A percentile compares a stretch with the other conserved stretches of the same genome.
Conservation (phyloP, 1,140 invertebrate genomes). For the Megathymus violae region DNA sequence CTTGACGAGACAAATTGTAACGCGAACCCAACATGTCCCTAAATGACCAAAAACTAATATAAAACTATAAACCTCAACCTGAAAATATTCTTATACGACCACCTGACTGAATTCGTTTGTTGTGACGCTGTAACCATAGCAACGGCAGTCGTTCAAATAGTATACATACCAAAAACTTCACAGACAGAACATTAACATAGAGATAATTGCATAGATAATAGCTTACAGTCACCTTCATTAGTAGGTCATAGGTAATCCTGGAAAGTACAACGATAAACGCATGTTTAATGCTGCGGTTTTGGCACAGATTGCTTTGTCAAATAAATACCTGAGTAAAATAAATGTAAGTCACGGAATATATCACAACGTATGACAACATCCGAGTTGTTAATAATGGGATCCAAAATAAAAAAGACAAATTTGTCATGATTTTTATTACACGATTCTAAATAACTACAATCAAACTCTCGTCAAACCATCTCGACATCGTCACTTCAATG, state of each 20-base stretch:
- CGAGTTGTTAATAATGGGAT: neutral
- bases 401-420: conserved; percentile 45
- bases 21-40: conserved; percentile 64
- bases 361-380: too few species aligned
- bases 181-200: too few species aligned
- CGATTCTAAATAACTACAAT: conserved; percentile 75
- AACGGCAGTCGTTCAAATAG: conserved; percentile 35
- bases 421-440: conserved; percentile 73
- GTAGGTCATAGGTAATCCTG: too few species aligned
- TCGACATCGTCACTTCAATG: conserved; percentile 67
- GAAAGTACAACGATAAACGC: too few species aligned
- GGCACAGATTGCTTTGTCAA: too few species aligned
- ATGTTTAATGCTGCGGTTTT: too few species aligned
- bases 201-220: too few species aligned
- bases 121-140: conserved; percentile 75
- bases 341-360: too few species aligned
- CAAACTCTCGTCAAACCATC: conserved; percentile 73
- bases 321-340: too few species aligned
- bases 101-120: conserved; percentile 47
- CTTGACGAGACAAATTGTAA: conserved; percentile 60
- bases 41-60: neutral
- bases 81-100: neutral
- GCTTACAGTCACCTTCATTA: too few species aligned
- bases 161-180: neutral
- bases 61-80: neutral